Evolutionary conservation across 2,113 vertebrate genomes (phyloP).

Genomic region (Syngnathus floridae): DNA sequence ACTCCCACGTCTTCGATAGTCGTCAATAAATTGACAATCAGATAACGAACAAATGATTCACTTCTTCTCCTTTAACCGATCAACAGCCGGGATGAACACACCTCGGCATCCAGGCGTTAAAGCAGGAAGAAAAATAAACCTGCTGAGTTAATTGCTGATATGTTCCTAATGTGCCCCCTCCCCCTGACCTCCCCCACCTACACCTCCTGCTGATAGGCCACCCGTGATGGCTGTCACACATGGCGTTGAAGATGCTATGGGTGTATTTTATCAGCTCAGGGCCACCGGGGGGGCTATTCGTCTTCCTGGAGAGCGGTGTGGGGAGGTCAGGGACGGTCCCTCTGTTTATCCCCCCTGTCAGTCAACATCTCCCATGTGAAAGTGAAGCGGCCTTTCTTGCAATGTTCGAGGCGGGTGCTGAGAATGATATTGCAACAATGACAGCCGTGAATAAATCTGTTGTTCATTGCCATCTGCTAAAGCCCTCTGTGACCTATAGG

Average conservation of each 20-base stretch:
- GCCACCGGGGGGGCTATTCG: slow-evolving; percentile 64
- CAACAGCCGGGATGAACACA: slow-evolving; percentile 56
- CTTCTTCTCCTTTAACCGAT: slow-evolving; percentile 51
- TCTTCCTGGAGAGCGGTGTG: slow-evolving; percentile 64
- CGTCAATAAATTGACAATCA: slow-evolving; percentile 27
- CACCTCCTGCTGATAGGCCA: slow-evolving; percentile 71
- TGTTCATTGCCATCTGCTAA: not conserved
- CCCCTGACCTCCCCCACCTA: slow-evolving; percentile 41
- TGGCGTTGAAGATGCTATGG: slow-evolving; percentile 70
- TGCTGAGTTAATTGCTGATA: slow-evolving; percentile 73
- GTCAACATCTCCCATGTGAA: slow-evolving; percentile 60
- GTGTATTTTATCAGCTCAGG: slow-evolving; percentile 74
- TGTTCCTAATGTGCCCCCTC: slow-evolving; percentile 74
- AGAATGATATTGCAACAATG: slow-evolving; percentile 14
- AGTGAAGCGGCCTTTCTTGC: slow-evolving; percentile 57
- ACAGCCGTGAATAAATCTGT: not conserved
- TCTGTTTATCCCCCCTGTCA: slow-evolving; percentile 70
- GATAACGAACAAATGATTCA: slow-evolving; percentile 57
- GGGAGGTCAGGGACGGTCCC: slow-evolving; percentile 67
- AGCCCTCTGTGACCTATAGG: not conserved
- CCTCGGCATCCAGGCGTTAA: slow-evolving; percentile 63
- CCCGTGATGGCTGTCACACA: slow-evolving; percentile 74
- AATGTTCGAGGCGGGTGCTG: slow-evolving; percentile 32
- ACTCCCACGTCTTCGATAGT: not conserved
- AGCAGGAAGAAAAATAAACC: slow-evolving; percentile 72